phyloP scores from a whole-genome alignment of 2,797 vertebrate species.

The Florisuga fusca region DNA sequence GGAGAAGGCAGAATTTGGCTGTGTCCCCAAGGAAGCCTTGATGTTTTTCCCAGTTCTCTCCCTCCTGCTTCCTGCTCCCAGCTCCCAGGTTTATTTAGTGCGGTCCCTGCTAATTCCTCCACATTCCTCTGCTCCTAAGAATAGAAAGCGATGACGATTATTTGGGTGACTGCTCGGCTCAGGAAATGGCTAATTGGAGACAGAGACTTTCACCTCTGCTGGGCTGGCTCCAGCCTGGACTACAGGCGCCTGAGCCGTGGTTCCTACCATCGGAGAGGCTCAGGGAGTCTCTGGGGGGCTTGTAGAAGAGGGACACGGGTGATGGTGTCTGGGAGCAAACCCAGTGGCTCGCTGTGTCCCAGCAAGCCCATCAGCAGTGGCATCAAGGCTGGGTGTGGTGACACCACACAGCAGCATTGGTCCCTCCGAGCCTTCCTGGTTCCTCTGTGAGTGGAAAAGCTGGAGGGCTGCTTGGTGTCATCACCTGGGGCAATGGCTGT shows the following conservation, averaged over 20 bases:
- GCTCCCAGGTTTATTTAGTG: slow-evolving; percentile 27
- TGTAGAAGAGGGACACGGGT: background rate
- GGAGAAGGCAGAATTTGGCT: fast-evolving
- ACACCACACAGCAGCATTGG: background rate
- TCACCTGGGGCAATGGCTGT: background rate
- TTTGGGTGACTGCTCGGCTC: slow-evolving; percentile 45
- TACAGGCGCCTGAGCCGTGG: background rate
- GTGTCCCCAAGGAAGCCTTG: background rate
- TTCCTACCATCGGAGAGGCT: background rate
- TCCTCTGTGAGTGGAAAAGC: background rate
- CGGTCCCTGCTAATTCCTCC: background rate
- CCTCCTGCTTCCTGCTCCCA: background rate
- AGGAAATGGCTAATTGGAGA: slow-evolving; percentile 45
- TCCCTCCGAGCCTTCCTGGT: background rate
- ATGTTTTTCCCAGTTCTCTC: slow-evolving; percentile 2
- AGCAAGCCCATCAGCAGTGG: fast-evolving
- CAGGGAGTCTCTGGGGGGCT: background rate
- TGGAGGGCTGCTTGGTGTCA: background rate
- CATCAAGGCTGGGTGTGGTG: background rate
- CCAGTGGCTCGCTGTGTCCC: background rate
- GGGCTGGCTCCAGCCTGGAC: slow-evolving; percentile 11
- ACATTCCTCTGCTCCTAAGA: background rate
- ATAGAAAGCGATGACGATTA: slow-evolving; percentile 11
- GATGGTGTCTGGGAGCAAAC: background rate
- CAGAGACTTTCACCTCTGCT: slow-evolving; percentile 45